These are phyloP conservation scores for Urechis unicinctus DNA, from an alignment of 2,888 invertebrate species.

Conservation along the genomic window DNA sequence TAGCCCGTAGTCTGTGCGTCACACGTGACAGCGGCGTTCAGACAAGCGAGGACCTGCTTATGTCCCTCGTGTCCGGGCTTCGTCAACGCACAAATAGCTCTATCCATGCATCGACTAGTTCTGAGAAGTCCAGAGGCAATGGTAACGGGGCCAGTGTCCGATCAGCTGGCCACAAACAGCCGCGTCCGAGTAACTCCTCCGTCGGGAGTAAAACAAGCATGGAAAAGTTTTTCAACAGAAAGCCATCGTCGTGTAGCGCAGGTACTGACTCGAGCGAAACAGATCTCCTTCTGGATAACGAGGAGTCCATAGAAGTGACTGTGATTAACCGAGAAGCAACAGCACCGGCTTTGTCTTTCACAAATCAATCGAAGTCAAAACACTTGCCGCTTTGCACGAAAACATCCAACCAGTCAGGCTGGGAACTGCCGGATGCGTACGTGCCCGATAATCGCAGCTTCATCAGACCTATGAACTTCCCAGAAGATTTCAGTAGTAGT, in stretches of 20 bases:
- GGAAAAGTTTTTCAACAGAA: background rate
- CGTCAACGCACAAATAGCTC: constrained; percentile 7
- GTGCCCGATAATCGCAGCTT: too few relatives aligned
- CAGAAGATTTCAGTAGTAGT: too few relatives aligned
- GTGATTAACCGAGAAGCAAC: too few relatives aligned
- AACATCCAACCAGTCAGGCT: too few relatives aligned
- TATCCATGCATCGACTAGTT: background rate
- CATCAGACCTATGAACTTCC: too few relatives aligned
- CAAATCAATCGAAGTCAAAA: too few relatives aligned
- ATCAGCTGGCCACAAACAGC: background rate
- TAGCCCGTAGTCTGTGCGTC: constrained; percentile 2
- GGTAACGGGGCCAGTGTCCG: background rate
- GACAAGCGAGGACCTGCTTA: constrained; percentile 16
- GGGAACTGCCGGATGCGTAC: too few relatives aligned
- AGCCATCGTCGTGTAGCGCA: background rate
- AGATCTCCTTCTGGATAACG: background rate
- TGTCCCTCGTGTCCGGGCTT: constrained; percentile 9
- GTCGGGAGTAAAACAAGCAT: background rate
- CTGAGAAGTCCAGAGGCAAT: background rate
- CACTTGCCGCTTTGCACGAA: too few relatives aligned
- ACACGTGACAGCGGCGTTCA: constrained; percentile 11
- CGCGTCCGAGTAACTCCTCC: too few relatives aligned
- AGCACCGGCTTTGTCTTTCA: too few relatives aligned
- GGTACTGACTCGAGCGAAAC: background rate
- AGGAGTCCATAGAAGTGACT: too few relatives aligned